Evolutionary conservation across 2,113 vertebrate genomes (phyloP).

Genomic region (Notechis scutatus): DNA sequence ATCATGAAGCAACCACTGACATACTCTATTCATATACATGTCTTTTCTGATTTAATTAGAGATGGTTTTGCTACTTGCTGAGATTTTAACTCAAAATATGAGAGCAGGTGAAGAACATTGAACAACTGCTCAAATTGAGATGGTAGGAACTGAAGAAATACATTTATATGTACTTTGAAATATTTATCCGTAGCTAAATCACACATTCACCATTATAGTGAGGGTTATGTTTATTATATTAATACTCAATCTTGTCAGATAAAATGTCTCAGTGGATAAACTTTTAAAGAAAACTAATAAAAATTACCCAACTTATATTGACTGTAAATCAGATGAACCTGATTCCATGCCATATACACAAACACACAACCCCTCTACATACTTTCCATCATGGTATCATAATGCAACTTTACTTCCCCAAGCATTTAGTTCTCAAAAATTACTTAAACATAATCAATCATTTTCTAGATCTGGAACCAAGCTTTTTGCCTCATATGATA

Average conservation of each 20-base stretch:
- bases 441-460: neutral
- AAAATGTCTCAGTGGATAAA: neutral
- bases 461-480: neutral
- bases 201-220: neutral
- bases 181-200: neutral
- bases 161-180: neutral
- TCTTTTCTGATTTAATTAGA: neutral
- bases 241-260: neutral
- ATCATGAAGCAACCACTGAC: neutral
- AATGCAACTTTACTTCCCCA: neutral
- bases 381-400: neutral
- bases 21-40: neutral
- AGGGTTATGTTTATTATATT: neutral
- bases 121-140: neutral
- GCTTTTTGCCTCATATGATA: neutral
- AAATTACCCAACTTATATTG: neutral
- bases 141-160: neutral
- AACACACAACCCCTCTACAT: neutral
- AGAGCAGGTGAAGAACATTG: neutral
- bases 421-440: neutral
- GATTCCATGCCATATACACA: neutral
- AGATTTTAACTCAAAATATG: neutral
- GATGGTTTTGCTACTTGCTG: neutral
- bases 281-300: neutral
- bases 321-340: neutral